Evolutionary conservation across 2,797 vertebrate species (phyloP), one percentile per base, ranked within the genome.

Genomic region (Acropternis orthonyx): DNA sequence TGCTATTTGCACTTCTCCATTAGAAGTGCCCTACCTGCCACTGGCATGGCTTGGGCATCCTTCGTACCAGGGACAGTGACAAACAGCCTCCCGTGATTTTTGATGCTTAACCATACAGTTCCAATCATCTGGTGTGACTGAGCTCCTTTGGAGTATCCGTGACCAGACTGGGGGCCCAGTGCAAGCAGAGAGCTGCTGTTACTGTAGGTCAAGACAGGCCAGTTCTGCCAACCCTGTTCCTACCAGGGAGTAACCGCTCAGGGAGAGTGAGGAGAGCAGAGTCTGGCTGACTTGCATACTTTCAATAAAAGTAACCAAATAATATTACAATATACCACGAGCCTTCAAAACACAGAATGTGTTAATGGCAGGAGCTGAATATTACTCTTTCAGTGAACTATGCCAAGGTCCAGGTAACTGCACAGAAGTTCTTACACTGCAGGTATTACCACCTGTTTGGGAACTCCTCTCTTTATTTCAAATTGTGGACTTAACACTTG

Each of bases 331-430:
- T 79, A 11, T 7, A 54, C 22, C 11, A 11, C 1, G 26, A 89
- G 65, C 21, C 44, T 75, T 54, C 15, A 28, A 85, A 95, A 66
- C n/a, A 71, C 52, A 46, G 69, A 56, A 54, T 18, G 12, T 67
- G 39, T n/a, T 44, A 56, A 59, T 1, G 1, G 30, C 8, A 75
- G 46, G 36, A 85, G 36, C 36, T 43, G 48, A 84, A 3, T 61
- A 41, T 21, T 55, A 37, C 10, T 41, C 55, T 65, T 75, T 41
- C 49, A 26, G 12, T 48, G 44, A 61, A 89, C 71, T 16, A 68
- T 0, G 0, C n/a, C 0, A 0, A 76, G 62, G 58, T 51, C 27
- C 69, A 83, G 32, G 37, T 46, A 71, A 34, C 44, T 80, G 21
- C 81, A 77, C 23, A 66, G 48, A 66, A 77, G 56, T 9, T 66